Evolutionary conservation across 2,797 vertebrate genomes (phyloP), one percentile per base, ranked within the genome.

Genomic region (Bucorvus abyssinicus): DNA sequence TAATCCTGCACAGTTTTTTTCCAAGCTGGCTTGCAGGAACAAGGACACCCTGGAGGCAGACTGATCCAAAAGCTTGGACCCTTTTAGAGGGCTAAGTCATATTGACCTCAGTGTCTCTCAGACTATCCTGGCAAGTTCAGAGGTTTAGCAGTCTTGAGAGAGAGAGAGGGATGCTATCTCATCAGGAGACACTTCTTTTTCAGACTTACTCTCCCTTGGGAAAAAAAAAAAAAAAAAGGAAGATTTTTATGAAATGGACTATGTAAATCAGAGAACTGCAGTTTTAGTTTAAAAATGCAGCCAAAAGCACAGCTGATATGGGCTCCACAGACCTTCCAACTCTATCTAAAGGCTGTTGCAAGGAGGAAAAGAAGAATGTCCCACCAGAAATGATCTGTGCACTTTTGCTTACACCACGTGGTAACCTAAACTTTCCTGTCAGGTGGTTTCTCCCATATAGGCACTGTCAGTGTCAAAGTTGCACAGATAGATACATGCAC

Each of bases 401-500:
- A 4, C 88, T 87, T 73, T 68, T 70, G 52, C 26, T 86, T 26
- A 56, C 65, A 67, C 34, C 50, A 24, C 34, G 23, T 30, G n/a
- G 50, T 86, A 90, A 86, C 52, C 42, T 61, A 56, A 94, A 75
- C 49, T 94, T 89, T 45, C 26, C 61, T 65, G 22, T 68, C 59
- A 73, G 42, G 42, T 56, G 44, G 50, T 59, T 91, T 87, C 53
- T 95, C 53, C 61, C 70, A 65, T 0, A 0, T 52, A 90, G 79
- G 34, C 34, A 12, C 59, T 34, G 55, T 40, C 73, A 14, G 36
- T 34, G 80, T 64, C 77, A 34, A 59, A 80, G 63, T 76, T 3
- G 0, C 50, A 67, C 22, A 40, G 44, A 29, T 1, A 36, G 52
- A 69, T 30, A 26, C 0, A 0, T 2, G 3, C 36, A 23, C 4